Evolutionary conservation across 1,140 invertebrate species (phyloP), one percentile per base, ranked within the genome.

Genomic region (Microplitis mediator): DNA sequence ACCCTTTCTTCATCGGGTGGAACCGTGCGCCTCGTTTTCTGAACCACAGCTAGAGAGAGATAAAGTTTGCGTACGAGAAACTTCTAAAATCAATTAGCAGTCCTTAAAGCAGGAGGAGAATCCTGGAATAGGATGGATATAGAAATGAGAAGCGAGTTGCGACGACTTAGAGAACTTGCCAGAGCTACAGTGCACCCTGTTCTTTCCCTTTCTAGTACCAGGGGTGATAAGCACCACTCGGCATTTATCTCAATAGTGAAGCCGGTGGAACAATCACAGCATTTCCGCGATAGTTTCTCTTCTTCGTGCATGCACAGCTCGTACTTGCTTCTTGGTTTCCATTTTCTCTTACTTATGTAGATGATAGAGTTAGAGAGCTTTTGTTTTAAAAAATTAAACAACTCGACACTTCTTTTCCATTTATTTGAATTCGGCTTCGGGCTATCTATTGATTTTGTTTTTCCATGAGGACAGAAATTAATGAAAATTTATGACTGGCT

Each of bases 41-140:
- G 11, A 66, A 54, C 60, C 31, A 65, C 36, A 31, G 34, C 8
- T 54, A 23, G 39, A 52, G 52, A 64, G 72, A 3, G 45, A 23
- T 2, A 23, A 23, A 63, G 61, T 70, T 45, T 61, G 65, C 6
- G 60, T 61, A 76, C 34, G 64, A 32, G 74, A 61, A 81, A 82
- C 78, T 82, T 82, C 65, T 76, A 79, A 82, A 82, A 81, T 82
- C 80, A 82, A 82, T 82, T 82, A 82, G 80, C 79, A 82, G 73
- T 74, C 78, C 77, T 78, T 79, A 74, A 76, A 76, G 74, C 39
- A 50, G 39, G 65, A 69, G 61, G 36, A 16, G 56, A 45, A 6
- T 45, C 3, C 58, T 66, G 56, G 9, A 56, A 65, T 23, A 61
- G 56, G 58, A 14, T 34, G 50, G 32, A 45, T 45, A 45, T 45